phyloP scores from a whole-genome alignment of 1,140 invertebrate species.

The Heliconius hewitsoni region DNA sequence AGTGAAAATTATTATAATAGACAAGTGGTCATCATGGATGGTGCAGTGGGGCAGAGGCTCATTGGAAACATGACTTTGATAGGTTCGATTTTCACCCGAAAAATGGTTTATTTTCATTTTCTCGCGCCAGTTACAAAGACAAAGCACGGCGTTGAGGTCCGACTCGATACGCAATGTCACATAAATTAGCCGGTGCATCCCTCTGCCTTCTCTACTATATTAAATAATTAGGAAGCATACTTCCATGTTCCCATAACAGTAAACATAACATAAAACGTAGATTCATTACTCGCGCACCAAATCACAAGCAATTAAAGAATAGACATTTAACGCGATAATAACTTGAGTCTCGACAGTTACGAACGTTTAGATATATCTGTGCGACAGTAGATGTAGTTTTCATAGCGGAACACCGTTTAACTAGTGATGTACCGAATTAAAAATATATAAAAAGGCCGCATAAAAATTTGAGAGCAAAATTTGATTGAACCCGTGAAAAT shows the following conservation, averaged over 20 bases:
- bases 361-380: neutral
- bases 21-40: too few species aligned
- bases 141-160: neutral
- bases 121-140: neutral
- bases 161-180: neutral
- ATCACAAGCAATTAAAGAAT: conserved; percentile 2
- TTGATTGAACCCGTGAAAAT: too few species aligned
- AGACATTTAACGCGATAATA: conserved; percentile 4
- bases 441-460: neutral
- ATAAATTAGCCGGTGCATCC: neutral
- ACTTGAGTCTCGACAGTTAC: neutral
- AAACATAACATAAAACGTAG: conserved; percentile 3
- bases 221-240: neutral
- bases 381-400: neutral
- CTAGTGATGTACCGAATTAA: neutral
- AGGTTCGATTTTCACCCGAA: too few species aligned
- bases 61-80: too few species aligned
- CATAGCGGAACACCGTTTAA: neutral
- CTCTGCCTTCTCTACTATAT: too few species aligned
- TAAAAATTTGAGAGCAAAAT: too few species aligned
- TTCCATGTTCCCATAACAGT: neutral
- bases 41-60: too few species aligned
- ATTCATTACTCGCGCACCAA: neutral
- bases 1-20: too few species aligned
- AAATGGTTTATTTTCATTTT: too few species aligned